Percentiles rank a stretch among this genome's conserved stretches.
Evolutionary conservation across 1,140 invertebrate species (phyloP).

Genomic region (Lethrus apterus): DNA sequence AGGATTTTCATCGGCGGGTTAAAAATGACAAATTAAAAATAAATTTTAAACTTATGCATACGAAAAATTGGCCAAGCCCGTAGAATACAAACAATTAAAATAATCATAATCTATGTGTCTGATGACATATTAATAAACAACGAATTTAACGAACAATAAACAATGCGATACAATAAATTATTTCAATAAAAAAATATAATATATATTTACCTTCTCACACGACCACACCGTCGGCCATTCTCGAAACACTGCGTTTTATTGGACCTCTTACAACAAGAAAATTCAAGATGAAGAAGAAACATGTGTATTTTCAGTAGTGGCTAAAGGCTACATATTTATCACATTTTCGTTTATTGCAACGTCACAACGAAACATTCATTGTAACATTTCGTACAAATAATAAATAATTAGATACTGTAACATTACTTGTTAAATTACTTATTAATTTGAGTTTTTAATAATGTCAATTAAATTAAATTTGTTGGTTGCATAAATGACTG

Average conservation of each 20-base stretch:
- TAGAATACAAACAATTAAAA: conserved; percentile 1
- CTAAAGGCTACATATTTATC: conserved; percentile 7
- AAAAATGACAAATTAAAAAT: too few relatives aligned
- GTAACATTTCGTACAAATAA: too few relatives aligned
- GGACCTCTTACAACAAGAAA: conserved; percentile 19
- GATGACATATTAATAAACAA: too few relatives aligned
- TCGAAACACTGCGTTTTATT: conserved; percentile 24
- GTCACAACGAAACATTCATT: too few relatives aligned
- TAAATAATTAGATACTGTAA: too few relatives aligned
- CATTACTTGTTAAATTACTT: too few relatives aligned
- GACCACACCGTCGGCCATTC: conserved; percentile 23
- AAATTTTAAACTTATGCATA: conserved; percentile 2
- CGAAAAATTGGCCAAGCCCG: conserved; percentile 17
- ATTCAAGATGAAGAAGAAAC: conserved; percentile 20
- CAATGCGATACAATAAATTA: background rate
- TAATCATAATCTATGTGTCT: background rate
- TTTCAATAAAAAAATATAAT: conserved; percentile 3
- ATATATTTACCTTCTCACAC: conserved; percentile 20
- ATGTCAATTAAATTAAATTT: too few relatives aligned
- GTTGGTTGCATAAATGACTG: too few relatives aligned
- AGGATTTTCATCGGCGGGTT: too few relatives aligned
- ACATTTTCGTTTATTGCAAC: too few relatives aligned
- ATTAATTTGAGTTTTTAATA: too few relatives aligned
- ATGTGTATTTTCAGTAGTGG: conserved; percentile 19
- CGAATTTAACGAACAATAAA: too few relatives aligned